Base-by-base conservation (phyloP, 2,888 invertebrate species). In the Zele albiditarsus region DNA sequence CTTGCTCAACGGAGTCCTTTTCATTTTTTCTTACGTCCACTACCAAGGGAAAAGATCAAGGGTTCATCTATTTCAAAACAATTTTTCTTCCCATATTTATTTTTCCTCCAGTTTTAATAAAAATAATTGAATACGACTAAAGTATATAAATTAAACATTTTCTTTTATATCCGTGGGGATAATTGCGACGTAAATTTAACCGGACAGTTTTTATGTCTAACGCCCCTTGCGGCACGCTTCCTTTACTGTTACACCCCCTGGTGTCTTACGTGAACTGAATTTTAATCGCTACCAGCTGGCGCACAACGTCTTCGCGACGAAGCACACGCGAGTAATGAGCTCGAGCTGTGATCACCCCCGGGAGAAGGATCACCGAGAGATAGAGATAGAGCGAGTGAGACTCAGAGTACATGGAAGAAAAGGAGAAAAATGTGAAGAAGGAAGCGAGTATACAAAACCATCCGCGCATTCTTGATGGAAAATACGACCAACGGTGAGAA, bases 321-420 rank as follows among this genome's bases (percentile, higher is more conserved):
- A 82, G 20, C 53, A 81, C 74, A 80, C 74, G 77, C 66, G 78
- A 80, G 80, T 80, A 80, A 82, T 80, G 82, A 82, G 80, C 77
- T 81, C 60, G 76, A 71, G 53, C 53, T 53, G 53, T 53, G 53
- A 53, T 53, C 53, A 53, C 53, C 75, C 76, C 74, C 72, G 78
- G 60, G 76, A 53, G 53, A 53, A 53, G 23, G 8, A 14, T 25
- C 67, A n/a, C n/a, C 27, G 49, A 25, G 16, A 42, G 25, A 25
- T 25, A 42, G 66, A 42, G 23, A n/a, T 25, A 49, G 16, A 42
- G 27, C 20, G 27, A 46, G 38, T 14, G 8, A 23, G 23, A 20
- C 53, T 53, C 3, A 20, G 31, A 68, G 8, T 23, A 4, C 25
- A 60, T 31, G 42, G 16, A 58, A 58, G 33, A 33, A n/a, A 58